phyloP scores from a whole-genome alignment of 1,140 invertebrate genomes.

The Eufriesea mexicana region DNA sequence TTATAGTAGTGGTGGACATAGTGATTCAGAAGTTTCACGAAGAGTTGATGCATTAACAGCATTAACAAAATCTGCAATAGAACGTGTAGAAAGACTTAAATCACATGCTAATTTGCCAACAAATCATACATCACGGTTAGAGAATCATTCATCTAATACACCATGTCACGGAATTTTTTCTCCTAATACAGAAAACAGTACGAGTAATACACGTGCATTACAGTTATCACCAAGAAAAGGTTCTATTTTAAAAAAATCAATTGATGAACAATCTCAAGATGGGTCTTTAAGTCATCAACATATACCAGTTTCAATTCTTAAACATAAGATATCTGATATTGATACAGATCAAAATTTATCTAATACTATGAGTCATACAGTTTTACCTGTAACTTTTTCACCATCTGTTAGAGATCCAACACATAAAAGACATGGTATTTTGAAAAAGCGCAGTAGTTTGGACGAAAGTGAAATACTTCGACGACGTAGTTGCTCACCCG shows the following conservation, averaged over 20 bases:
- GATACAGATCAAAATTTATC: slow-evolving; percentile 81
- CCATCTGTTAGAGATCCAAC: slow-evolving; percentile 81
- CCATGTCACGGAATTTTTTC: slow-evolving; percentile 31
- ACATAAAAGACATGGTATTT: slow-evolving; percentile 88
- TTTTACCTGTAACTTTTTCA: slow-evolving; percentile 74
- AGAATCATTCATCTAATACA: slow-evolving; percentile 28
- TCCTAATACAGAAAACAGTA: slow-evolving; percentile 40
- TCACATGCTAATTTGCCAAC: slow-evolving; percentile 77
- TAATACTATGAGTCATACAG: slow-evolving; percentile 67
- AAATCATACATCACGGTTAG: slow-evolving; percentile 37
- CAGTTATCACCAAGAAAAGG: slow-evolving; percentile 70
- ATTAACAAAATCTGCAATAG: slow-evolving; percentile 86
- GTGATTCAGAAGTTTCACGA: slow-evolving; percentile 82
- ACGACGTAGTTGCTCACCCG: slow-evolving; percentile 87
- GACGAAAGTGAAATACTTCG: slow-evolving; percentile 89
- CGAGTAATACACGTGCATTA: slow-evolving; percentile 52
- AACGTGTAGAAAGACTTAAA: slow-evolving; percentile 85
- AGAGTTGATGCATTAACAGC: slow-evolving; percentile 86
- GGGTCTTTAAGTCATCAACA: slow-evolving; percentile 76
- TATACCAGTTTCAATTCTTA: slow-evolving; percentile 88
- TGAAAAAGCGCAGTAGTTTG: slow-evolving; percentile 90
- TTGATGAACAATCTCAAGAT: slow-evolving; percentile 75
- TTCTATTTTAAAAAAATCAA: slow-evolving; percentile 67
- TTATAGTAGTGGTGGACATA: slow-evolving; percentile 47
- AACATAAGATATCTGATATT: slow-evolving; percentile 87